Evolutionary conservation across 1,140 invertebrate genomes (phyloP).

Genomic region (Drosophila azteca): DNA sequence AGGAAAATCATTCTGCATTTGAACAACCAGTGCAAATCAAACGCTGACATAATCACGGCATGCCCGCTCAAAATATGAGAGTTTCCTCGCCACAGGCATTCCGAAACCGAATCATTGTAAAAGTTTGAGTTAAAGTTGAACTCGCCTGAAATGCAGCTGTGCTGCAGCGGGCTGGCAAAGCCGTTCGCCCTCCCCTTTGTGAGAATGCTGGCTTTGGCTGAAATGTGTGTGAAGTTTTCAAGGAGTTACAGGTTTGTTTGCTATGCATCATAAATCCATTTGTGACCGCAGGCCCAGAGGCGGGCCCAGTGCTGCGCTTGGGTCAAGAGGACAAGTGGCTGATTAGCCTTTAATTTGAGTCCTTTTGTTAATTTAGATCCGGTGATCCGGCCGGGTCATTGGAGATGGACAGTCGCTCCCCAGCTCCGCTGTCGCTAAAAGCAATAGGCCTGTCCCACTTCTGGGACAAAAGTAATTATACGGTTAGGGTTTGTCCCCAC

Average conservation of each 20-base stretch:
- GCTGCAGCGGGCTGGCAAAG: constrained; percentile 14
- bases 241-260: constrained; percentile 48
- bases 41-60: too few species aligned
- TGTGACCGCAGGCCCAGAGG: constrained; percentile 26
- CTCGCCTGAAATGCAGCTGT: constrained; percentile 46
- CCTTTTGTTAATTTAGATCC: constrained; percentile 76
- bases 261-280: constrained; percentile 77
- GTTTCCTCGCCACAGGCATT: not conserved
- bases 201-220: constrained; percentile 5
- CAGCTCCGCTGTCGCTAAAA: constrained; percentile 7
- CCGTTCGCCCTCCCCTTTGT: not conserved
- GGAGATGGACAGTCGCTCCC: constrained; percentile 13
- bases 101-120: constrained; percentile 46
- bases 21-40: too few species aligned
- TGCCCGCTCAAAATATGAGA: not conserved
- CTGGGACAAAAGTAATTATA: constrained; percentile 67
- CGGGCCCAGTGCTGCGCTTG: constrained; percentile 15
- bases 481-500: constrained; percentile 37
- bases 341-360: constrained; percentile 78
- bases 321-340: constrained; percentile 66
- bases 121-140: constrained; percentile 31
- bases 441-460: constrained; percentile 32
- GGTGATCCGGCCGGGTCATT: constrained; percentile 38
- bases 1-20: too few species aligned
- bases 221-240: constrained; percentile 66